Conservation (phyloP, 1,140 invertebrate genomes). For the Drosophila truncata region DNA sequence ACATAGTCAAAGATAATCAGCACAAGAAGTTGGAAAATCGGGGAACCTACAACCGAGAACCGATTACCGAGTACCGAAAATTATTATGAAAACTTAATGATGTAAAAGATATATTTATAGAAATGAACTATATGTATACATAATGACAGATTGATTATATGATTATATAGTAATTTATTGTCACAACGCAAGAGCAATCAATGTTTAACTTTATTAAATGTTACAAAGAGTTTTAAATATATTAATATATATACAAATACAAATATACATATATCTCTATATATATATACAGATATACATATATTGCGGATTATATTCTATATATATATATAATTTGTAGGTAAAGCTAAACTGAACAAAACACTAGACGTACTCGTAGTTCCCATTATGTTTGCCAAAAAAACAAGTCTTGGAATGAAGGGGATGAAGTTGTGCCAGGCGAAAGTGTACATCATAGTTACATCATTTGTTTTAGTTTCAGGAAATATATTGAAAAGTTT, state of each 20-base stretch:
- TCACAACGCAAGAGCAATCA: slow-evolving; percentile 81
- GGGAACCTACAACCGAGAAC: not conserved
- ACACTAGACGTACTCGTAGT: slow-evolving; percentile 59
- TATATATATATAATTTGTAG: slow-evolving; percentile 40
- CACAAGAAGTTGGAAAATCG: slow-evolving; percentile 8
- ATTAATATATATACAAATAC: slow-evolving; percentile 29
- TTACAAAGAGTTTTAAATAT: slow-evolving; percentile 71
- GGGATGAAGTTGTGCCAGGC: slow-evolving; percentile 23
- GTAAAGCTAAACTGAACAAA: slow-evolving; percentile 33
- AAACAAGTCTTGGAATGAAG: not conserved
- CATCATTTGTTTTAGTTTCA: not conserved
- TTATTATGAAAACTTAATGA: slow-evolving; percentile 12
- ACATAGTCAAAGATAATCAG: slow-evolving; percentile 66
- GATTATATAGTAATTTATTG: slow-evolving; percentile 68
- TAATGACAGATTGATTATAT: slow-evolving; percentile 58
- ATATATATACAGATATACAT: slow-evolving; percentile 39
- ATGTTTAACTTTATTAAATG: slow-evolving; percentile 81
- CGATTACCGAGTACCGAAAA: not conserved
- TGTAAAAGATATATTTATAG: slow-evolving; percentile 56
- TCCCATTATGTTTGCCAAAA: slow-evolving; percentile 45
- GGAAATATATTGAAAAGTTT: not conserved
- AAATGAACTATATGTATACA: slow-evolving; percentile 59
- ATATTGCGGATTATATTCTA: slow-evolving; percentile 44
- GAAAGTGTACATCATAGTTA: not conserved
- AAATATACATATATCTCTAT: slow-evolving; percentile 17